Conservation (phyloP, 2,113 vertebrate species). For the Rhinoptilus africanus region DNA sequence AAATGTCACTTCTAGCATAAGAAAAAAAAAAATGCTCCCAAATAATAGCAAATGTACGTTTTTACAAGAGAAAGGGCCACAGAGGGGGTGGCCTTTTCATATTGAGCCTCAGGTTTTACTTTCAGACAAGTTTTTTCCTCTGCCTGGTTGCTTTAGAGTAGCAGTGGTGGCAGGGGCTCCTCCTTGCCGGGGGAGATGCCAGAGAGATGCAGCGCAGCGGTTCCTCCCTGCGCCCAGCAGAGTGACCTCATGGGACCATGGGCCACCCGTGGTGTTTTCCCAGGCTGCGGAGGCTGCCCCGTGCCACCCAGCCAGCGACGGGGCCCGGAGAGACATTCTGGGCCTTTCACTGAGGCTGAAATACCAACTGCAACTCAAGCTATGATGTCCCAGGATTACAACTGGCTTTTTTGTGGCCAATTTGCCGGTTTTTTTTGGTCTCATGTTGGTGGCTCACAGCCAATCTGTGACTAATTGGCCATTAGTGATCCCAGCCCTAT, state of each 20-base stretch:
- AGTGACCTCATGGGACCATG: fast-evolving
- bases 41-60: not conserved
- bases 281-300: not conserved
- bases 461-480: not conserved
- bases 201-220: not conserved
- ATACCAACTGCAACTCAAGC: not conserved
- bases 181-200: fast-evolving
- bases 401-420: not conserved
- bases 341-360: not conserved
- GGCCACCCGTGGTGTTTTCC: not conserved
- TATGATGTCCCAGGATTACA: not conserved
- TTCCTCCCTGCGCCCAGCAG: not conserved
- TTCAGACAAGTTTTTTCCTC: not conserved
- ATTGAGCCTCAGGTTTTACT: not conserved
- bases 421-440: not conserved
- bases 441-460: not conserved
- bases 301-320: fast-evolving
- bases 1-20: not conserved
- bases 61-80: not conserved
- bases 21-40: not conserved
- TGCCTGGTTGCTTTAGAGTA: not conserved
- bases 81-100: not conserved
- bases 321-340: not conserved
- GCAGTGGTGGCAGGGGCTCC: not conserved
- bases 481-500: not conserved